phyloP scores from a whole-genome alignment of 1,140 invertebrate species.

The Cataglyphis hispanica region DNA sequence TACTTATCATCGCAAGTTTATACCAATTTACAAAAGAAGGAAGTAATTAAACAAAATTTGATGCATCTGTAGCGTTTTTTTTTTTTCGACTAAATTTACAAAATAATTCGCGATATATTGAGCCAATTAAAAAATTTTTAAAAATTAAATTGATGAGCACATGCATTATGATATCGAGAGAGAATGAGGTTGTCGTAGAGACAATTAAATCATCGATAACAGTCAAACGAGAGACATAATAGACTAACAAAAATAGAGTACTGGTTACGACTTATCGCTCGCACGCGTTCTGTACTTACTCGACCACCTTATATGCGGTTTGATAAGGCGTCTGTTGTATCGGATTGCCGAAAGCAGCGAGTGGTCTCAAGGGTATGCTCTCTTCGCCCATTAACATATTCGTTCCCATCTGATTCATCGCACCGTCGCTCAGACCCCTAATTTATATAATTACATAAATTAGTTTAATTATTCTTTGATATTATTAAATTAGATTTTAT shows the following conservation, averaged over 20 bases:
- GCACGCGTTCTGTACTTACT: constrained; percentile 88
- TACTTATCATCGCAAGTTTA: not conserved
- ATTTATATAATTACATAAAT: no score
- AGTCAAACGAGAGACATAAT: constrained; percentile 24
- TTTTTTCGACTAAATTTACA: not conserved
- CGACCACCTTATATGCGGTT: constrained; percentile 87
- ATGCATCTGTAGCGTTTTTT: not conserved
- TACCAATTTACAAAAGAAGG: not conserved
- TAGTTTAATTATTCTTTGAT: no score
- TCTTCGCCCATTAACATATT: constrained; percentile 87
- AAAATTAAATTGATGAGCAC: constrained; percentile 40
- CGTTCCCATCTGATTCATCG: constrained; percentile 82
- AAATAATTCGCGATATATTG: not conserved
- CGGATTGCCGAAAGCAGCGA: constrained; percentile 90
- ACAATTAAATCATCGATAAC: constrained; percentile 35
- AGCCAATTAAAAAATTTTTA: not conserved
- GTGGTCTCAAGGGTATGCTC: constrained; percentile 92
- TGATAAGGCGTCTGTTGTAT: constrained; percentile 86
- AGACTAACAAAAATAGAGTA: constrained; percentile 28
- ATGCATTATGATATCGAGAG: constrained; percentile 50
- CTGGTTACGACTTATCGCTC: constrained; percentile 8
- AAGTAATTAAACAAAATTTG: not conserved
- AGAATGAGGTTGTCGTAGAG: constrained; percentile 22
- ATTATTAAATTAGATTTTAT: no score
- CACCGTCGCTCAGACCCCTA: constrained; percentile 82